Base-by-base conservation (phyloP, 2,797 vertebrate genomes). In the Gymnothorax reevesii region DNA sequence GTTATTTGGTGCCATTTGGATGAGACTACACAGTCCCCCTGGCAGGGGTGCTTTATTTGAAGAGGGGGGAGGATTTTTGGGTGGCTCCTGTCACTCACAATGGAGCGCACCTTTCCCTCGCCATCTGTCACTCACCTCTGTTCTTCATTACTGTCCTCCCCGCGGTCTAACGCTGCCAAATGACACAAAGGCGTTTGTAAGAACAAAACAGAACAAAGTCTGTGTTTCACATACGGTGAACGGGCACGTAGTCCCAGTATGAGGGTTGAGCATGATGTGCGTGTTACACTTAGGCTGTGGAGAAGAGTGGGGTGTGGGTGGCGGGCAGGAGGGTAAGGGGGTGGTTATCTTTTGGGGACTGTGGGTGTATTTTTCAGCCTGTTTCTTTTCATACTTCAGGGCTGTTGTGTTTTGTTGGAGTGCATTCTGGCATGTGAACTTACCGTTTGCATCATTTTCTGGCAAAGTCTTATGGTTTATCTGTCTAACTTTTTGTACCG, bases 11-110 rank as follows among this genome's bases (percentile, higher is more conserved):
- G 83, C 27, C 20, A 15, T 80, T 7, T 2, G 10, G 55, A n/a
- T 64, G 69, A 84, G 33, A 42, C 84, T 73, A 84, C 84, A 73
- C 77, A 49, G 20, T 8, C 59, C 55, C 57, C 86, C 57, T 87
- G 55, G 73, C 27, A 22, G n/a, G 77, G 54, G 82, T 55, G 66
- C 66, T 84, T 73, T 84, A 25, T 12, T 4, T 12, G 55, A 84
- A 82, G 25, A 89, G 90, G 88, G 55, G 86, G 73, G 57, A 22
- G 84, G 84, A 88, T 69, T 89, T 89, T 84, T 87, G 1, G 17
- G 20, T 2, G 62, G 2, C n/a, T 66, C 7, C 7, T 20, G 13
- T 62, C 60, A 20, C 87, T 90, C 52, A 3, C 84, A 86, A 84
- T 86, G 79, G 86, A 90, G 87, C 64, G 87, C 73, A 64, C 83